Evolutionary conservation across 2,888 invertebrate species (phyloP).

Genomic region (Habroteleia sp.): DNA sequence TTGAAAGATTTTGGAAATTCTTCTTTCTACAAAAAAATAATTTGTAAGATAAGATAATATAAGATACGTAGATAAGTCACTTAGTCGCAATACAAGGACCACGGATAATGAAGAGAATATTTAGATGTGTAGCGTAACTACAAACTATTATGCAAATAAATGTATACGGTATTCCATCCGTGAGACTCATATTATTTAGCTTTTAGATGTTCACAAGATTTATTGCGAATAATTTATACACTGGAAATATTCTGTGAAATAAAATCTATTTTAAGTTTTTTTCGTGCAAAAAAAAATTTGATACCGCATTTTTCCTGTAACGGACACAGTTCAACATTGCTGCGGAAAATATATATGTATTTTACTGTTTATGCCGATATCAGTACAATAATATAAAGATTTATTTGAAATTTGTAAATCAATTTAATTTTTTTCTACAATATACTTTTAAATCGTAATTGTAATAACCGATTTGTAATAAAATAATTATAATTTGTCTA

Average conservation of each 20-base stretch:
- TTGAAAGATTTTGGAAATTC: conserved; percentile 5
- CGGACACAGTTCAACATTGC: not conserved
- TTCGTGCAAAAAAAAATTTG: too few species aligned
- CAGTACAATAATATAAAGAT: too few species aligned
- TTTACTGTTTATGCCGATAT: too few species aligned
- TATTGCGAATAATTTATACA: not conserved
- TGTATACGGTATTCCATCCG: conserved; percentile 51
- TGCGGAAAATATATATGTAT: too few species aligned
- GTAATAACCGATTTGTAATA: too few species aligned
- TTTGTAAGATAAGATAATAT: conserved; percentile 32
- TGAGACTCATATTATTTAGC: conserved; percentile 42
- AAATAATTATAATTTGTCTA: too few species aligned
- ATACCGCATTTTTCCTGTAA: too few species aligned
- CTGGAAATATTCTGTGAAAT: too few species aligned
- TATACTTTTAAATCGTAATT: too few species aligned
- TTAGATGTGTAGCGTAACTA: conserved; percentile 34
- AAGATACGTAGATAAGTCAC: conserved; percentile 44
- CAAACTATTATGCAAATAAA: conserved; percentile 37
- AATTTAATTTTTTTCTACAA: too few species aligned
- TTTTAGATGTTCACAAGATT: conserved; percentile 29
- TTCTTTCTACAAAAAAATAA: conserved; percentile 52
- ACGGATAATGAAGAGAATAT: conserved; percentile 19
- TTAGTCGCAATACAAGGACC: conserved; percentile 41
- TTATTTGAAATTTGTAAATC: too few species aligned
- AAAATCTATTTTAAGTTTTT: conserved; percentile 3